A percentile compares a stretch with the other conserved stretches of the same genome.
Evolutionary conservation across 2,888 invertebrate species (phyloP).

Genomic region (Omphaloscelis lunosa): DNA sequence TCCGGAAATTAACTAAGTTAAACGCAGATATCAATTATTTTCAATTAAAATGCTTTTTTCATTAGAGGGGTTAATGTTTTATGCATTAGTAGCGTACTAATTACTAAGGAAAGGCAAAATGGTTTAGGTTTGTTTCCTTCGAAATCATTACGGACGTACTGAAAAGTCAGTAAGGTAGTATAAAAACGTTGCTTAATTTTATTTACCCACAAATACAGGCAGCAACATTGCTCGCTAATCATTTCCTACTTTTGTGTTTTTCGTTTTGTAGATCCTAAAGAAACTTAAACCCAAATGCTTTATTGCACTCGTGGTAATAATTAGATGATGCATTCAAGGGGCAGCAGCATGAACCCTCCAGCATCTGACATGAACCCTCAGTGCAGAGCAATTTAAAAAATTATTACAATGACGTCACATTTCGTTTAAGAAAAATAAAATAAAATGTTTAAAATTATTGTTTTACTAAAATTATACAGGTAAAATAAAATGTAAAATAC

Average conservation of each 20-base stretch:
- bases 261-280: neutral
- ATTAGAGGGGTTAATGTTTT: slow-evolving; percentile 2
- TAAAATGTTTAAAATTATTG: neutral
- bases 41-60: slow-evolving; percentile 25
- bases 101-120: neutral
- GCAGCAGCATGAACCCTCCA: too few species aligned
- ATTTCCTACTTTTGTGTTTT: neutral
- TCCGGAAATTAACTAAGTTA: slow-evolving; percentile 43
- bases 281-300: neutral
- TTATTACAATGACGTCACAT: neutral
- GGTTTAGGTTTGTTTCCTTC: neutral
- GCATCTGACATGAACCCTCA: neutral
- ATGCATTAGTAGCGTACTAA: neutral
- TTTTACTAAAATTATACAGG: neutral
- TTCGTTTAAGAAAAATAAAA: neutral
- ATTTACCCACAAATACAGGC: neutral
- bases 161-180: neutral
- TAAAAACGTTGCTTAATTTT: neutral
- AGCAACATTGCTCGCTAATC: neutral
- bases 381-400: neutral
- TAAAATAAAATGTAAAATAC: too few species aligned
- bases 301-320: neutral
- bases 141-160: neutral
- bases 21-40: slow-evolving; percentile 43
- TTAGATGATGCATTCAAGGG: neutral